Conservation (phyloP, 2,888 invertebrate species). For the Lepeophtheirus nordmannii region DNA sequence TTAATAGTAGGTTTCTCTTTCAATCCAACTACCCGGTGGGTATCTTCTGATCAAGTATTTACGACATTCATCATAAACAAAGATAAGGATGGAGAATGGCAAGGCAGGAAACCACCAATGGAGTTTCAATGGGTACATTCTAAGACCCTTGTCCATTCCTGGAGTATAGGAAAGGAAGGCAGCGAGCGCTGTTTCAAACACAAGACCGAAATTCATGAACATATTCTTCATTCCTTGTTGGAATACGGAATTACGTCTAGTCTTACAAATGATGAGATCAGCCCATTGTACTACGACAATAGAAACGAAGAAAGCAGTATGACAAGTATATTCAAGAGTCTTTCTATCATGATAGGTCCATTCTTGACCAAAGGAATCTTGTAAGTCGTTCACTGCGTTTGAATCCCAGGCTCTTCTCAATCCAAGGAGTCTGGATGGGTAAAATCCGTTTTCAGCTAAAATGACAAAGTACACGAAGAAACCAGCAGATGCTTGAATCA, state of each 20-base stretch:
- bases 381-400: slow-evolving; percentile 90
- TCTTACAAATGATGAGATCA: slow-evolving; percentile 94
- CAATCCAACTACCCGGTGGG: slow-evolving; percentile 88
- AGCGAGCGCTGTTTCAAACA: slow-evolving; percentile 86
- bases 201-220: slow-evolving; percentile 86
- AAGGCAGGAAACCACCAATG: slow-evolving; percentile 54
- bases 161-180: slow-evolving; percentile 92
- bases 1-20: slow-evolving; percentile 76
- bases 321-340: slow-evolving; percentile 88
- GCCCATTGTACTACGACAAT: slow-evolving; percentile 98
- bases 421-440: slow-evolving; percentile 73
- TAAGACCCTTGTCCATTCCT: slow-evolving; percentile 90
- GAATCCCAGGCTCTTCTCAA: slow-evolving; percentile 97
- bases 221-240: slow-evolving; percentile 96
- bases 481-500: slow-evolving; percentile 22
- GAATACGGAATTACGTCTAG: slow-evolving; percentile 83
- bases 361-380: slow-evolving; percentile 85
- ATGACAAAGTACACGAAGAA: slow-evolving; percentile 70
- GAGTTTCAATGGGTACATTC: slow-evolving; percentile 88
- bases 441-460: slow-evolving; percentile 98
- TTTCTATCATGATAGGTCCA: slow-evolving; percentile 80
- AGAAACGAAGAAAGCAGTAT: slow-evolving; percentile 94
- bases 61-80: slow-evolving; percentile 55
- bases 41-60: slow-evolving; percentile 62
- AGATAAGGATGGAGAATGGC: slow-evolving; percentile 59